Base-by-base conservation (phyloP, 2,797 vertebrate genomes). In the Melopsittacus undulatus region DNA sequence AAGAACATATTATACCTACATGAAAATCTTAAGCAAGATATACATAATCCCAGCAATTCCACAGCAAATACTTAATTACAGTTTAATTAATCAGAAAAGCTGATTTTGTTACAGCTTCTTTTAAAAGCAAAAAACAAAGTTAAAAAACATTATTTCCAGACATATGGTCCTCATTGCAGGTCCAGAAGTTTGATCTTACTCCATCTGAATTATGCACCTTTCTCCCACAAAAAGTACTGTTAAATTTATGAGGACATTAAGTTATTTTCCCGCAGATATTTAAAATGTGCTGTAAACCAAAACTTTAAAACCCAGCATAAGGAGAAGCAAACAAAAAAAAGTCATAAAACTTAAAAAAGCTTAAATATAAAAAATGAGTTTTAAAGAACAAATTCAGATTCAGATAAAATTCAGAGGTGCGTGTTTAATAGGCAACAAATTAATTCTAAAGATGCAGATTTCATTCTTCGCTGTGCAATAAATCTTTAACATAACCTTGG, bases 121-220 rank as follows among this genome's bases (percentile, higher is more conserved):
- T 34, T 64, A 64, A 62, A 89, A 73, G 49, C 7, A 75, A 82
- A 79, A 82, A 20, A 9, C 27, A 64, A 56, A 45, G 13, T 59
- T n/a, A 70, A 88, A 74, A 74, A 59, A 54, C 18, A 14, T 38
- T 75, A 51, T 73, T 72, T 20, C 24, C 34, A 48, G 78, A 68
- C 3, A 36, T 7, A 38, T 0, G 0, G 23, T 32, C n/a, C 57
- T 75, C 30, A 51, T 0, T 48, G 29, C 51, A 43, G 30, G 40
- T 51, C 63, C 32, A 86, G 52, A 74, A 24, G 21, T 83, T 29
- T 52, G 29, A 59, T 34, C 11, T 42, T 67, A 63, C 4, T 69
- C 12, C 32, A 49, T 9, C 7, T 32, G 15, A 92, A 63, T 40
- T 4, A n/a, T 23, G 11, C 5, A 52, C 7, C 11, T 57, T 83